phyloP scores from a whole-genome alignment of 1,140 invertebrate genomes.

The Trichonephila clavata region DNA sequence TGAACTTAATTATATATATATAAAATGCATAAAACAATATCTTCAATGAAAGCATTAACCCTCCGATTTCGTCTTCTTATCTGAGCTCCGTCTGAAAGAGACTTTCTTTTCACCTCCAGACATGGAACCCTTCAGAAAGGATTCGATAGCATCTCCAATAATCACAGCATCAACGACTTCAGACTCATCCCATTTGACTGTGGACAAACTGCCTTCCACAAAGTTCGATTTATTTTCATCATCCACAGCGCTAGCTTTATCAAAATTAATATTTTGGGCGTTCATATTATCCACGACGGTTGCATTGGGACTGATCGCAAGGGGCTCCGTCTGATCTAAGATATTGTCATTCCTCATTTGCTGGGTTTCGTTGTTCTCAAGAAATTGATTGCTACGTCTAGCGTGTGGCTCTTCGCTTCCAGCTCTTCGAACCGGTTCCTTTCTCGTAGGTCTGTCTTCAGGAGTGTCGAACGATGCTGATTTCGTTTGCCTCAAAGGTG shows the following conservation, averaged over 20 bases:
- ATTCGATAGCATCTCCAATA: constrained; percentile 78
- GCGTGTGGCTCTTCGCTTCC: constrained; percentile 62
- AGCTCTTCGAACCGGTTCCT: constrained; percentile 56
- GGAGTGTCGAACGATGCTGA: constrained; percentile 73
- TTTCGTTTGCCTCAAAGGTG: constrained; percentile 71
- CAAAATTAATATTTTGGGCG: constrained; percentile 16
- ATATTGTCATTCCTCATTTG: constrained; percentile 24
- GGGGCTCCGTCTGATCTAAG: neutral
- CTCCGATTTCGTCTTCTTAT: constrained; percentile 61
- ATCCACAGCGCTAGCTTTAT: neutral
- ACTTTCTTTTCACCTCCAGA: constrained; percentile 71
- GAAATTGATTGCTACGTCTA: neutral
- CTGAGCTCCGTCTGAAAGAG: constrained; percentile 68
- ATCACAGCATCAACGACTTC: constrained; percentile 77
- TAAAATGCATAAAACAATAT: neutral
- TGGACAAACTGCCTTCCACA: constrained; percentile 40
- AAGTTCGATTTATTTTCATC: neutral
- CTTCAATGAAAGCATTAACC: neutral
- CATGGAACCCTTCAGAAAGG: constrained; percentile 77
- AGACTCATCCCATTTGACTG: constrained; percentile 78
- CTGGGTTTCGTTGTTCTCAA: constrained; percentile 14
- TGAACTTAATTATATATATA: constrained; percentile 22
- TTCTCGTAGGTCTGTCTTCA: constrained; percentile 20
- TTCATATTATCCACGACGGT: constrained; percentile 4
- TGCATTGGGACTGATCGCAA: neutral